A percentile compares a stretch with the other conserved stretches of the same genome.
Conservation (phyloP, 2,797 vertebrate species). For the Crax fasciolata region DNA sequence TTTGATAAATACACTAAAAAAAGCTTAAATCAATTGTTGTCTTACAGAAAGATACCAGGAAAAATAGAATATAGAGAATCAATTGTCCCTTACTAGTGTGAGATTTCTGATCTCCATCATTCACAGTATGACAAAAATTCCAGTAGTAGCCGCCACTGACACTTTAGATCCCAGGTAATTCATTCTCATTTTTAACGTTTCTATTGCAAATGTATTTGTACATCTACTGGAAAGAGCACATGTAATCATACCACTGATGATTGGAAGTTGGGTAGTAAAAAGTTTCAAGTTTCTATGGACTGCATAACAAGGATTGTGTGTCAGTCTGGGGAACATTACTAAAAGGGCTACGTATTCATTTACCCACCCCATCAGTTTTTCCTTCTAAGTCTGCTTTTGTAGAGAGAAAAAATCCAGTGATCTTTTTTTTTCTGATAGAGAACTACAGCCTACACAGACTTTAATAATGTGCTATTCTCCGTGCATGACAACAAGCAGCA, state of each 20-base stretch:
- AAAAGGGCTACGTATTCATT: not conserved
- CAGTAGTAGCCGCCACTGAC: not conserved
- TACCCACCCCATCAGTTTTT: not conserved
- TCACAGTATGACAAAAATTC: conserved; percentile 12
- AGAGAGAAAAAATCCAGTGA: not conserved
- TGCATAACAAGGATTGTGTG: accelerated
- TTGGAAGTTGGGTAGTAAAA: not conserved
- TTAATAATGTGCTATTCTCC: not conserved
- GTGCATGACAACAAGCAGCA: not conserved
- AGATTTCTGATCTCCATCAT: conserved; percentile 25
- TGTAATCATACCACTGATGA: accelerated
- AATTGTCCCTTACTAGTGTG: not conserved
- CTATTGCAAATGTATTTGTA: not conserved
- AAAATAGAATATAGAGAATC: conserved; percentile 44
- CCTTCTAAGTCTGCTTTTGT: not conserved
- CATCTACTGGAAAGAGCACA: not conserved
- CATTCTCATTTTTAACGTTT: not conserved
- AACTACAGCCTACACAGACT: not conserved
- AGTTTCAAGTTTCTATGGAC: not conserved
- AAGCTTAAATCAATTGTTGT: not conserved
- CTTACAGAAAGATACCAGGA: not conserved
- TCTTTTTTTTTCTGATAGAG: not conserved
- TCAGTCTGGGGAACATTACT: accelerated
- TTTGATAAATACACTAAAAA: conserved; percentile 27
- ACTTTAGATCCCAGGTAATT: not conserved